Evolutionary conservation across 2,797 vertebrate species (phyloP).

Genomic region (Sebastes umbrosus): DNA sequence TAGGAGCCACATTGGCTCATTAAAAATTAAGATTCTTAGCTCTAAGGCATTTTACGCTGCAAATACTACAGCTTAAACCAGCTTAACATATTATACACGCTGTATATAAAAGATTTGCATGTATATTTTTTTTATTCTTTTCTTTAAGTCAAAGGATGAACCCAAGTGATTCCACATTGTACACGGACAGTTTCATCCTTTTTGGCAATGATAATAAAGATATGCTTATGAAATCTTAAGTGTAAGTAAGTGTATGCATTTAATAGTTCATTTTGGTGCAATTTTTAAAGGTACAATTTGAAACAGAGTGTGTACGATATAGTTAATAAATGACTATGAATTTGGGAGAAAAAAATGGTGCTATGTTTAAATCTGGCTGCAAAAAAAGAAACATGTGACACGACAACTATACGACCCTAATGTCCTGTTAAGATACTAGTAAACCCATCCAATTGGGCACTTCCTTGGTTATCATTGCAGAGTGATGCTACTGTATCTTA

Average conservation of each 20-base stretch:
- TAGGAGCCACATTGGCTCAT: neutral
- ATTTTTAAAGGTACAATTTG: neutral
- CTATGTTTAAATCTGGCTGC: neutral
- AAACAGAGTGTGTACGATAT: too few relatives aligned
- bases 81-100: neutral
- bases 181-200: too few relatives aligned
- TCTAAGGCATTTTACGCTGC: neutral
- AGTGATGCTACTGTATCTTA: neutral
- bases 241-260: too few relatives aligned
- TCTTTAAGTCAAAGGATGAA: too few relatives aligned
- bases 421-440: accelerated
- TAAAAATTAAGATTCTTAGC: neutral
- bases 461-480: neutral
- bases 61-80: neutral
- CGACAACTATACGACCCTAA: neutral
- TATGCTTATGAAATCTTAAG: neutral
- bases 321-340: too few relatives aligned
- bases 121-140: neutral
- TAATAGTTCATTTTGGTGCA: neutral
- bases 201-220: neutral
- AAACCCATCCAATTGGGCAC: neutral
- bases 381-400: too few relatives aligned
- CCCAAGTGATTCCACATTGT: too few relatives aligned
- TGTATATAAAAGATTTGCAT: neutral
- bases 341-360: neutral